Base-by-base conservation (phyloP, 2,888 invertebrate species). In the Scotopteryx bipunctaria region DNA sequence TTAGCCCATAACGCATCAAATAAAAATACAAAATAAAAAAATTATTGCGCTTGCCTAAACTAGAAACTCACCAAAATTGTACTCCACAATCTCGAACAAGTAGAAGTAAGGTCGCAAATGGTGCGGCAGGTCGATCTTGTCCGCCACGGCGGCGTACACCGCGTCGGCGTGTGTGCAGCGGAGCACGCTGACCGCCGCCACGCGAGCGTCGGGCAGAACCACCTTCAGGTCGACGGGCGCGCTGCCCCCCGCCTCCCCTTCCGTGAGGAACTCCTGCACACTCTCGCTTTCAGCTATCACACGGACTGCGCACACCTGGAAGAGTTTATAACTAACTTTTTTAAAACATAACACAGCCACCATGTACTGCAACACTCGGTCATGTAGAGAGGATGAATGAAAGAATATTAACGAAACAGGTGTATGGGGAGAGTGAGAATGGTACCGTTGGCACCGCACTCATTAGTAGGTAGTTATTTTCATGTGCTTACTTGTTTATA, bases 261-360 rank as follows among this genome's bases (percentile, higher is more conserved):
- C 97, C 3, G 98, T 98, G 9, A 99, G 93, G 89, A 99, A 99
- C 81, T 99, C 98, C 86, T 99, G 99, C 83, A 99, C 97, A 1
- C 97, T 94, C 76, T 99, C 99, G 69, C 97, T 96, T 78, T 99
- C 99, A 0, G 99, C 99, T 73, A 99, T 98, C 19, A 99, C 99
- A 27, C 99, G 93, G 9, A 99, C 97, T 4, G 99, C 98, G 89
- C 99, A 99, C 0, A 99, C 97, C 86, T 91, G 66, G 14, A 16
- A 27, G 1, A 5, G 29, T 6, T 40, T 16, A 40, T 8, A 19
- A 32, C 15, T 19, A 33, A 59, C 93, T 92, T 98, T 97, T 86
- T 99, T 99, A 78, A 99, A 92, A 91, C 99, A 99, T n/a, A n/a
- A n/a, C n/a, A n/a, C n/a, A n/a, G n/a, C n/a, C n/a, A n/a, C n/a